Evolutionary conservation across 2,888 invertebrate species (phyloP).

Genomic region (Tipula lateralis): DNA sequence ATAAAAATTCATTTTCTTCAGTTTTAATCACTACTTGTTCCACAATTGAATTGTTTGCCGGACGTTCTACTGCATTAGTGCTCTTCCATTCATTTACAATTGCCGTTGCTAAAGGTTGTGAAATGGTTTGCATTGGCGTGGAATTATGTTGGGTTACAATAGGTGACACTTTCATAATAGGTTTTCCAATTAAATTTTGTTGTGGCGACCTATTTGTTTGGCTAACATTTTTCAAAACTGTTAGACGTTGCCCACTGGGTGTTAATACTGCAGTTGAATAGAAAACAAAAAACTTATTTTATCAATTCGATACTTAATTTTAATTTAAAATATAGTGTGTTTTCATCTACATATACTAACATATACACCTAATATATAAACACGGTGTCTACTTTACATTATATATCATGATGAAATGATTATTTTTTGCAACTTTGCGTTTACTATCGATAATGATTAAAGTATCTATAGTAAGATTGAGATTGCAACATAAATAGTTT

Average conservation of each 20-base stretch:
- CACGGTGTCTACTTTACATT: not conserved
- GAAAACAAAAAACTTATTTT: not conserved
- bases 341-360: not conserved
- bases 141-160: slow-evolving; percentile 44
- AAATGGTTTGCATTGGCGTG: slow-evolving; percentile 38
- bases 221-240: slow-evolving; percentile 49
- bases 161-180: slow-evolving; percentile 27
- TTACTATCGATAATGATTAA: not conserved
- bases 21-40: not conserved
- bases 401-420: not conserved
- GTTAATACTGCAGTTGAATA: slow-evolving; percentile 47
- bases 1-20: not conserved
- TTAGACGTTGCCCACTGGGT: slow-evolving; percentile 55
- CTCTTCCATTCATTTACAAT: slow-evolving; percentile 47
- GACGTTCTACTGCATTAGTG: slow-evolving; percentile 36
- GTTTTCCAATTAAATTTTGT: slow-evolving; percentile 29
- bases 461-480: slow-evolving; percentile 12
- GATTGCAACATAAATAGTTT: not conserved
- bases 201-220: not conserved
- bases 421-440: not conserved
- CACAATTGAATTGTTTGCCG: slow-evolving; percentile 28
- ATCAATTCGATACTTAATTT: not conserved
- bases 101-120: slow-evolving; percentile 43
- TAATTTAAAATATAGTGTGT: not conserved
- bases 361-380: not conserved